Evolutionary conservation across 2,888 invertebrate species (phyloP).

Genomic region (Torymus aiolomorphi): DNA sequence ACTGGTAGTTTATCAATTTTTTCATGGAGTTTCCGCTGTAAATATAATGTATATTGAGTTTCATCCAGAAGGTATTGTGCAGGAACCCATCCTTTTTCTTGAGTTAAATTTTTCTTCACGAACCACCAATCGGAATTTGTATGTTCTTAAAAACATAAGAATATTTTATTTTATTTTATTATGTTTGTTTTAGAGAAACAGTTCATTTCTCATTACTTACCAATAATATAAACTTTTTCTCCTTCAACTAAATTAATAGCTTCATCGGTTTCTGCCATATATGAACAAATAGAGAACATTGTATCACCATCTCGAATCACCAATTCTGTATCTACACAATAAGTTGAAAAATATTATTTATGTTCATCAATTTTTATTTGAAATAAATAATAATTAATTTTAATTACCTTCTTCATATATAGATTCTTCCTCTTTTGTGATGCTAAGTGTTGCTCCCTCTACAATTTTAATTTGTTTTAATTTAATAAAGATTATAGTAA

Average conservation of each 20-base stretch:
- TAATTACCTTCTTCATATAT: slow-evolving; percentile 78
- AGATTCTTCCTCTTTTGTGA: slow-evolving; percentile 81
- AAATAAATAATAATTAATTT: neutral
- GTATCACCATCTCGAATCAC: slow-evolving; percentile 85
- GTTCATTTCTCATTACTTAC: slow-evolving; percentile 73
- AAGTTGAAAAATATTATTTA: too few relatives aligned
- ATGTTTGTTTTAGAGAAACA: too few relatives aligned
- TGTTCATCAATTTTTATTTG: too few relatives aligned
- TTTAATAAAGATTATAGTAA: slow-evolving; percentile 24
- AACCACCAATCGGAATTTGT: slow-evolving; percentile 95
- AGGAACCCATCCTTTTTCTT: slow-evolving; percentile 96
- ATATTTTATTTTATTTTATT: too few relatives aligned
- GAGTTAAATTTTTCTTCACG: slow-evolving; percentile 90
- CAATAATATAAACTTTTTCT: slow-evolving; percentile 89
- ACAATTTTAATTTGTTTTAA: slow-evolving; percentile 67
- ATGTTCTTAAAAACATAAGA: slow-evolving; percentile 79
- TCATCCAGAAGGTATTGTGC: slow-evolving; percentile 91
- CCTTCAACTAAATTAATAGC: slow-evolving; percentile 93
- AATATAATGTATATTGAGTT: slow-evolving; percentile 86
- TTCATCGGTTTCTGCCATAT: slow-evolving; percentile 91
- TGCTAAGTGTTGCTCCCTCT: slow-evolving; percentile 86
- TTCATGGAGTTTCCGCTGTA: slow-evolving; percentile 92
- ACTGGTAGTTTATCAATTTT: slow-evolving; percentile 94
- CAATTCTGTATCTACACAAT: slow-evolving; percentile 60
- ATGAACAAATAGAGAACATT: slow-evolving; percentile 89